phyloP scores from a whole-genome alignment of 2,888 invertebrate species.

The Tortrix viridana region DNA sequence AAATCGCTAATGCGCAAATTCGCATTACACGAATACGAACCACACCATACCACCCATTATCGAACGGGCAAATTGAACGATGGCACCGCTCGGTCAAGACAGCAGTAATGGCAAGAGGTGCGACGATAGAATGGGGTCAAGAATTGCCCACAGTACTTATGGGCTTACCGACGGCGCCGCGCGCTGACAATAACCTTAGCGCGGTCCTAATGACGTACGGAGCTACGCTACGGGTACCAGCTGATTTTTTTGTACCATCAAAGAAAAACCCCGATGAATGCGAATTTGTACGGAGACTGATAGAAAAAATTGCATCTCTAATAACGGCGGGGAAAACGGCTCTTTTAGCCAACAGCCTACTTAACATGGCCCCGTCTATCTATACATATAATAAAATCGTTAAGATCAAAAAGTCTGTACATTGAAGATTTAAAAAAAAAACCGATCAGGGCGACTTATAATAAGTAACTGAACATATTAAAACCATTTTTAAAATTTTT shows the following conservation, averaged over 20 bases:
- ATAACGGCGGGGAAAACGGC: too few relatives aligned
- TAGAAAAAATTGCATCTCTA: constrained; percentile 19
- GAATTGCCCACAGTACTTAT: constrained; percentile 52
- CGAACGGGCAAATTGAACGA: constrained; percentile 41
- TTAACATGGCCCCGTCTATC: too few relatives aligned
- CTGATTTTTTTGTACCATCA: constrained; percentile 39
- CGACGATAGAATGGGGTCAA: constrained; percentile 42
- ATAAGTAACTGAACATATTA: too few relatives aligned
- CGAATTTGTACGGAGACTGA: constrained; percentile 26
- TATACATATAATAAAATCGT: too few relatives aligned
- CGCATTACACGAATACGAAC: constrained; percentile 39
- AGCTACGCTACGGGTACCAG: constrained; percentile 39
- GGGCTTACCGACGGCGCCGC: constrained; percentile 39
- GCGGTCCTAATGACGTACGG: constrained; percentile 39
- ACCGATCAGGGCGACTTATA: too few relatives aligned
- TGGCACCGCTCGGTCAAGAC: constrained; percentile 45
- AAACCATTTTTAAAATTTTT: too few relatives aligned
- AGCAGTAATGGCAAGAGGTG: constrained; percentile 37
- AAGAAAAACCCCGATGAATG: constrained; percentile 8
- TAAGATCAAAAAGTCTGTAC: too few relatives aligned
- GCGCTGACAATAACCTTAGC: constrained; percentile 34
- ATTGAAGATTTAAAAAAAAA: too few relatives aligned
- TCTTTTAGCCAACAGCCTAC: too few relatives aligned
- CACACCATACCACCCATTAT: constrained; percentile 41
- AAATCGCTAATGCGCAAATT: constrained; percentile 30